Evolutionary conservation across 2,797 vertebrate species (phyloP).

Genomic region (Halcyon leucocephala): DNA sequence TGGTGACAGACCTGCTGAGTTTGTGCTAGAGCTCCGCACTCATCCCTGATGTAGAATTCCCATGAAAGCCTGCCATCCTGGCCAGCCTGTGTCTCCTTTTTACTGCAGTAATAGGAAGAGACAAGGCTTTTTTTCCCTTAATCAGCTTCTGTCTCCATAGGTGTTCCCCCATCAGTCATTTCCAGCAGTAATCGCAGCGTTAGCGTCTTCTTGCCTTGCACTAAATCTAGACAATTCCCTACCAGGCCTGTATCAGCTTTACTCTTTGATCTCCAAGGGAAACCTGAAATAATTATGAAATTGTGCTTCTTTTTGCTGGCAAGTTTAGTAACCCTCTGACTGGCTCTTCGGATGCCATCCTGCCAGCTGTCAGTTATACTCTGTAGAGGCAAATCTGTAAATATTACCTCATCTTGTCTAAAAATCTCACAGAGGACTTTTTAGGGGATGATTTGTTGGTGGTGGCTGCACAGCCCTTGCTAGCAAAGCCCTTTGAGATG

Average conservation of each 20-base stretch:
- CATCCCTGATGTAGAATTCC: not conserved
- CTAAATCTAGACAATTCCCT: not conserved
- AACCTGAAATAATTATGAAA: conserved; percentile 4
- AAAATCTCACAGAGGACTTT: not conserved
- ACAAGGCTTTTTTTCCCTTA: not conserved
- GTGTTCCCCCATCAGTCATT: not conserved
- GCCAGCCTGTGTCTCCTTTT: not conserved
- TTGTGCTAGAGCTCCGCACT: not conserved
- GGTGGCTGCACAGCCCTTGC: not conserved
- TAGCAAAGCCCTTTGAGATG: not conserved
- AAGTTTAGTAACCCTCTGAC: not conserved
- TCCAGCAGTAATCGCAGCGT: not conserved
- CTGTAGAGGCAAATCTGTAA: not conserved
- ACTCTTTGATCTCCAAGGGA: not conserved
- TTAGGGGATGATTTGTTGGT: not conserved
- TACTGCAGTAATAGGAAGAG: not conserved
- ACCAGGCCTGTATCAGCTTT: not conserved
- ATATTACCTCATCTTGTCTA: not conserved
- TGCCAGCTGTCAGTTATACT: not conserved
- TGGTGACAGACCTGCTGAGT: not conserved
- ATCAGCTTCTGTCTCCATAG: not conserved
- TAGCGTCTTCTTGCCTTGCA: not conserved
- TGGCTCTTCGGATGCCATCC: fast-evolving
- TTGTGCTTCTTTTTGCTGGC: not conserved
- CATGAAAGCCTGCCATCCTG: not conserved